These are phyloP conservation scores for Stramonita haemastoma DNA, from an alignment of 2,888 invertebrate genomes.

Conservation along the genomic window DNA sequence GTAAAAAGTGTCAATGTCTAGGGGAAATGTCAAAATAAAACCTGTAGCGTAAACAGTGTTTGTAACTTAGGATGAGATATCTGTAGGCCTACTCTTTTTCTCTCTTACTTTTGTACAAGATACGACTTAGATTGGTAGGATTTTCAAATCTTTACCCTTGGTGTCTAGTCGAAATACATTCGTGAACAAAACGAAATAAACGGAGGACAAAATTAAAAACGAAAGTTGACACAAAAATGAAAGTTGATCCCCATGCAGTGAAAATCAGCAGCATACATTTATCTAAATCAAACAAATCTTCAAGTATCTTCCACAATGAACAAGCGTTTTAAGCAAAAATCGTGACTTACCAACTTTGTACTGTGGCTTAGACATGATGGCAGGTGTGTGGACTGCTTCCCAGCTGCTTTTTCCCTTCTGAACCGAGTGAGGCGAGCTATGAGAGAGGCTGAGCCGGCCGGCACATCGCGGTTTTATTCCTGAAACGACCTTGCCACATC, in stretches of 20 bases:
- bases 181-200: not conserved
- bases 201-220: not conserved
- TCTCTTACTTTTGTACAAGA: no score
- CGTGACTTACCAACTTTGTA: conserved; percentile 48
- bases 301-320: not conserved
- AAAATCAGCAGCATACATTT: not conserved
- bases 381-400: not conserved
- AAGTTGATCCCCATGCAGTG: not conserved
- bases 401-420: not conserved
- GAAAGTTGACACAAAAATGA: not conserved
- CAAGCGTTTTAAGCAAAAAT: not conserved
- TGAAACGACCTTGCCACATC: conserved; percentile 15
- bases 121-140: no score
- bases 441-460: conserved; percentile 10
- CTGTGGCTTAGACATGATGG: conserved; percentile 46
- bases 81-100: no score
- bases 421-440: not conserved
- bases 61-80: no score
- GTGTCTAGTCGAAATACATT: not conserved
- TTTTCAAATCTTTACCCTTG: no score
- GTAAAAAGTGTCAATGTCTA: no score
- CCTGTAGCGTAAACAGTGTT: no score
- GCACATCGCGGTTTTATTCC: conserved; percentile 31
- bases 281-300: not conserved
- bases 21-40: no score